Conservation (phyloP, 1,140 invertebrate species). For the Rhopalosiphum maidis region DNA sequence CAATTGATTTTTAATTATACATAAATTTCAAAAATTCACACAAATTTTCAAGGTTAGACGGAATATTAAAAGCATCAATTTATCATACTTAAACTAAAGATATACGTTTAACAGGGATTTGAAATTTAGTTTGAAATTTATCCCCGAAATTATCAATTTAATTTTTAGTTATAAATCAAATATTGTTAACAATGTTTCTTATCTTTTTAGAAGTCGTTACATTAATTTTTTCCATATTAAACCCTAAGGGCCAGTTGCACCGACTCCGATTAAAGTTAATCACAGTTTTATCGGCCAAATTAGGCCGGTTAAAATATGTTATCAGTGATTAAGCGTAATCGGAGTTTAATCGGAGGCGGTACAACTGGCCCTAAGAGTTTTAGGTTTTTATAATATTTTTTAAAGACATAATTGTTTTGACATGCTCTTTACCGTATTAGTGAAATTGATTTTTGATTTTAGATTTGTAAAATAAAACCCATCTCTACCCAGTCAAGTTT, state of each 20-base stretch:
- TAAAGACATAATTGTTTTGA: not conserved
- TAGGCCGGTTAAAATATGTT: no score
- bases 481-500: not conserved
- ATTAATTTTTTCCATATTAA: no score
- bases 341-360: no score
- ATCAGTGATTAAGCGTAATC: no score
- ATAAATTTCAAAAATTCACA: not conserved
- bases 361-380: no score
- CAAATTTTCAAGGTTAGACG: not conserved
- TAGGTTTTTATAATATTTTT: not conserved
- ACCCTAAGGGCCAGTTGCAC: no score
- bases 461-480: not conserved
- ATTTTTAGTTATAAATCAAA: not conserved
- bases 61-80: not conserved
- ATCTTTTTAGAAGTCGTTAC: no score
- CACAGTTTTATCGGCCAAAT: no score
- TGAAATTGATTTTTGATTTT: not conserved
- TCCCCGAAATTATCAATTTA: not conserved
- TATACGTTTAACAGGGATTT: not conserved
- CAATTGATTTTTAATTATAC: not conserved
- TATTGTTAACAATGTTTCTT: not conserved
- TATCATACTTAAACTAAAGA: not conserved
- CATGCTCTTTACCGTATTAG: not conserved
- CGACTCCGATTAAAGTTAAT: no score
- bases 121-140: not conserved